These are phyloP conservation scores for Strigamia transsilvanica DNA, from an alignment of 2,888 invertebrate species.

Conservation along the genomic window DNA sequence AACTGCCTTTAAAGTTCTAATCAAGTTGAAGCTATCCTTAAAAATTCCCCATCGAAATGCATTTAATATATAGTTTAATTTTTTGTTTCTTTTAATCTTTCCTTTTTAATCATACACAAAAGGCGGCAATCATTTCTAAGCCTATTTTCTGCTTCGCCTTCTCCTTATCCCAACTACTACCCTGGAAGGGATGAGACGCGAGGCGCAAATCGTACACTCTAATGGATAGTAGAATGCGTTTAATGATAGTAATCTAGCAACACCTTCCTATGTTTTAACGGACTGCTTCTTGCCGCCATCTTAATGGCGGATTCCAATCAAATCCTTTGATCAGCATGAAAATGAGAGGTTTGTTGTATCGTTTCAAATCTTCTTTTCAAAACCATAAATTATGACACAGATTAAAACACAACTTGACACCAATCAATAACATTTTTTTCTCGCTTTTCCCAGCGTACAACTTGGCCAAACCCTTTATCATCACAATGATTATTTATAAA, in stretches of 20 bases:
- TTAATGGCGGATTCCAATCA: slow-evolving; percentile 38
- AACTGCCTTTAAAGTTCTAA: background rate
- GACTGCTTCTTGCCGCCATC: slow-evolving; percentile 22
- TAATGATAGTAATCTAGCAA: slow-evolving; percentile 35
- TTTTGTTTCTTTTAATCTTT: background rate
- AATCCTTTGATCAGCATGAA: slow-evolving; percentile 20
- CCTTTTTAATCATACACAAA: background rate
- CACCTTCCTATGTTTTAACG: slow-evolving; percentile 15
- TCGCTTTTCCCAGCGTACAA: background rate
- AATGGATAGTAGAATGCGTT: slow-evolving; percentile 26
- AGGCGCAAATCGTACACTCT: slow-evolving; percentile 12
- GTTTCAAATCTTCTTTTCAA: background rate
- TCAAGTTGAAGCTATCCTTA: background rate
- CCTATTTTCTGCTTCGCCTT: slow-evolving; percentile 22
- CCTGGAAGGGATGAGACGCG: slow-evolving; percentile 26
- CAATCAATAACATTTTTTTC: slow-evolving; percentile 3
- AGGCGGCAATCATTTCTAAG: slow-evolving; percentile 17
- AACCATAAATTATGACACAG: background rate
- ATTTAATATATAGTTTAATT: background rate
- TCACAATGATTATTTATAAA: background rate
- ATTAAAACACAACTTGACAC: slow-evolving; percentile 17
- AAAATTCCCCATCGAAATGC: background rate
- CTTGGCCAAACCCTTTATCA: background rate
- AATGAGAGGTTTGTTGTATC: slow-evolving; percentile 10
- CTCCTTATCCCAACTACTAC: slow-evolving; percentile 14